Evolutionary conservation across 2,888 invertebrate species (phyloP).

Genomic region (Drosophila quinaria): DNA sequence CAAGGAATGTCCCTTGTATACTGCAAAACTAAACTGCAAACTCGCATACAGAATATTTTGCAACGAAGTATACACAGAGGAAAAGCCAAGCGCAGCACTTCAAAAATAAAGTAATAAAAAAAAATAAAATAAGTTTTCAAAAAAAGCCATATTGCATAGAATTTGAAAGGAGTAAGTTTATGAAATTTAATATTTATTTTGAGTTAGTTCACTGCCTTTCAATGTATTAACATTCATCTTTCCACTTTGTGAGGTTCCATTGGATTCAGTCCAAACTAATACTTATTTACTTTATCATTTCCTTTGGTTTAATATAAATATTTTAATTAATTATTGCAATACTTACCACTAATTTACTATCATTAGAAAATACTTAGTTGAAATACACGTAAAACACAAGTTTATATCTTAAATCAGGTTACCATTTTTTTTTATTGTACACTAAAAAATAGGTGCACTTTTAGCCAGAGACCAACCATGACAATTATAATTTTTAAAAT

Average conservation of each 20-base stretch:
- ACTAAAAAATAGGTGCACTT: neutral
- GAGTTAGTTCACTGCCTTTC: neutral
- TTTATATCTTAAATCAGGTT: too few species aligned
- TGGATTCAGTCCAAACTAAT: neutral
- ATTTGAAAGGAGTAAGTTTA: neutral
- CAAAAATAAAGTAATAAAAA: neutral
- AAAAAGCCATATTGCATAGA: neutral
- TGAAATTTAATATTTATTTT: neutral
- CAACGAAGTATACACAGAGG: constrained; percentile 1
- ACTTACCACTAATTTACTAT: too few species aligned
- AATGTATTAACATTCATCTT: neutral
- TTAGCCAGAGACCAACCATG: too few species aligned
- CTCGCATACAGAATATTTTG: neutral
- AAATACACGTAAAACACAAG: too few species aligned
- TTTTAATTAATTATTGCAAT: too few species aligned
- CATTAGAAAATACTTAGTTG: neutral
- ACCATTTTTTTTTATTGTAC: too few species aligned
- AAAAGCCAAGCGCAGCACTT: neutral
- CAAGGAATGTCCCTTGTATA: constrained; percentile 29
- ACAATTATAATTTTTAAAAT: too few species aligned
- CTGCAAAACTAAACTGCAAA: constrained; percentile 2
- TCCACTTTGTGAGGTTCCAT: neutral
- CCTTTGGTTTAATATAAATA: too few species aligned
- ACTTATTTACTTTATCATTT: neutral
- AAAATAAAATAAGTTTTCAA: neutral